Evolutionary conservation across 1,140 invertebrate genomes (phyloP), one percentile per base, ranked within the genome.

Genomic region (Lepidurus apus): DNA sequence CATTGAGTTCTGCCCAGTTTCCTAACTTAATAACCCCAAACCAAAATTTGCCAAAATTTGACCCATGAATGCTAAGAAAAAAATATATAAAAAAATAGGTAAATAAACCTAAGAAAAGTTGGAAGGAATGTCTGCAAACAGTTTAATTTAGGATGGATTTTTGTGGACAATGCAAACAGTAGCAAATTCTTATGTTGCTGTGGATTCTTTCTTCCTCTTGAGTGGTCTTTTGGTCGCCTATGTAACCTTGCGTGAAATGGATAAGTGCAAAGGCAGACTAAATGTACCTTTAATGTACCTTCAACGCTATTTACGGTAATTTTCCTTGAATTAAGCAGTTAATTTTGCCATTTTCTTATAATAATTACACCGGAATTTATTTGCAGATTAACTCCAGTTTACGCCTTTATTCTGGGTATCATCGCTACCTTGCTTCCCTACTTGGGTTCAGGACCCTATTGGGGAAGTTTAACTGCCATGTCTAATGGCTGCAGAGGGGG

Each of bases 291-390:
- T 81, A 26, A 10, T 80, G 24, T 80, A 80, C 34, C 11, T 79
- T 42, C 75, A 81, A 74, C 80, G 80, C 5, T 81, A 81, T 24
- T 42, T 81, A 13, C 77, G 81, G 81, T 81, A 77, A 43, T 13
- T 13, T 43, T 34, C 26, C 17, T 42, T 11, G 17, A 11, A 13
- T 8, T 43, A 6, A 3, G 1, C 0, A 42, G 21, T 26, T 1
- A 13, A 34, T 17, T 74, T 42, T 45, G 42, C 17, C 21, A 43
- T 74, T 21, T 74, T 24, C 45, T 42, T 43, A 24, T 34, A 17
- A 74, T 26, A 43, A 78, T 75, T 74, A 4, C 11, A 43, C 0
- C 9, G 42, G 1, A 10, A 1, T 17, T 6, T 42, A n/a, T 74
- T 73, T 43, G 74, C 11, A 79, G 81, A 73, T 79, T 74, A 13